A percentile compares a stretch with the other conserved stretches of the same genome.
Evolutionary conservation across 2,797 vertebrate genomes (phyloP).

Genomic region (Periparus ater): DNA sequence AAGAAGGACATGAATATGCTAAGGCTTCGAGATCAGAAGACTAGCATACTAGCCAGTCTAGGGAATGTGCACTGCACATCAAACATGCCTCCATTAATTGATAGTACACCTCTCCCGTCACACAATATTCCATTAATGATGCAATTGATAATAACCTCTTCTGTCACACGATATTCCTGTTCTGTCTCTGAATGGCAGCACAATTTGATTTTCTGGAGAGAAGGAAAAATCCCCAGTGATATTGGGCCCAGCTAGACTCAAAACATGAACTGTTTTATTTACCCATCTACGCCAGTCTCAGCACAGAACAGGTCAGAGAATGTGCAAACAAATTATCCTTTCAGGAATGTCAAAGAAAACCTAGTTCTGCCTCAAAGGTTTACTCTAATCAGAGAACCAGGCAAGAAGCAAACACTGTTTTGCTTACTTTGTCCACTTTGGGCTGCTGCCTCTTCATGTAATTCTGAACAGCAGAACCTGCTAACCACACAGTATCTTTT

Average conservation of each 20-base stretch:
- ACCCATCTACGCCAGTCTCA: neutral
- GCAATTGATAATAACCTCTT: neutral
- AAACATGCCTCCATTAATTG: neutral
- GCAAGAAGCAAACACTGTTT: neutral
- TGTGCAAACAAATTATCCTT: neutral
- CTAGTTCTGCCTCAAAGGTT: neutral
- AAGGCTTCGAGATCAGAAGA: neutral
- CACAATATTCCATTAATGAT: accelerated
- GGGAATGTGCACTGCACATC: neutral
- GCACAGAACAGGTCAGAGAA: neutral
- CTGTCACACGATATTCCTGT: neutral
- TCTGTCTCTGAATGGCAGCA: neutral
- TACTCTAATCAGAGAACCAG: neutral
- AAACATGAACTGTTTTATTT: neutral
- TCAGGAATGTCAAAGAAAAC: neutral
- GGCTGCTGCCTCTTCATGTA: neutral
- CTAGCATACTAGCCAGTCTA: neutral
- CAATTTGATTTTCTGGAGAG: neutral
- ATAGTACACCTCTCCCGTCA: neutral
- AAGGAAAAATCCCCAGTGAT: accelerated
- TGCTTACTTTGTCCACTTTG: neutral
- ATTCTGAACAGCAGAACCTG: neutral
- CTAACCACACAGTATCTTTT: neutral
- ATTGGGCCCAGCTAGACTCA: neutral
- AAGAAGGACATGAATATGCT: neutral